Evolutionary conservation across 1,140 invertebrate species (phyloP), one percentile per base, ranked within the genome.

Genomic region (Forficula auricularia): DNA sequence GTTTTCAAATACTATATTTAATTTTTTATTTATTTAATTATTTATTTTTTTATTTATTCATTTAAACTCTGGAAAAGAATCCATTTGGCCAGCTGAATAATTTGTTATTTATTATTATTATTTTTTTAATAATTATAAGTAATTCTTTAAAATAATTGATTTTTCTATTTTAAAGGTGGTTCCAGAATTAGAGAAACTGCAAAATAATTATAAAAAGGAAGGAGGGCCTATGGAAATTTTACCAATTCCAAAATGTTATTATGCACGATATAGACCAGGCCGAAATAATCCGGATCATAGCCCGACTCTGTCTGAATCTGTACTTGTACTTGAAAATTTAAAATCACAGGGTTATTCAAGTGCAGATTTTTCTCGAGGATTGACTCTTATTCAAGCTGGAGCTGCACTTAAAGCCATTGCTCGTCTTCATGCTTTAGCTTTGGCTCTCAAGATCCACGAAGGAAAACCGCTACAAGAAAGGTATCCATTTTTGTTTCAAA

Each of bases 401-500:
- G 67, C 76, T 0, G 80, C 81, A 0, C 59, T 84, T 1, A 66
- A 68, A 33, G 72, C 79, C 1, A 73, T 82, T 6, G 79, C 80
- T 0, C 59, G 67, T 41, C 59, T 84, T 1, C 82, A 84, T 55
- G 77, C 77, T 0, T 59, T 80, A 0, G 79, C 77, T 0, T 56
- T 82, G 1, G 68, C 70, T 0, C 57, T 80, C 32, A 75, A 77
- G 38, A 64, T 78, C 2, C 15, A 71, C 48, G 73, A 77, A 40
- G 68, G 64, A 4, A 57, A 62, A 44, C 58, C 67, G 0, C 56
- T 82, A 1, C 70, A 74, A 10, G 70, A 77, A 47, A 66, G 70
- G 42, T 82, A 81, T 51, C 70, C 72, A 7, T 83, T 82, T 50
- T 64, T 83, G 3, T 82, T 83, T 47, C 76, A 80, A 51, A 81